phyloP scores from a whole-genome alignment of 2,888 invertebrate genomes.

The Sarcophaga subvicina region DNA sequence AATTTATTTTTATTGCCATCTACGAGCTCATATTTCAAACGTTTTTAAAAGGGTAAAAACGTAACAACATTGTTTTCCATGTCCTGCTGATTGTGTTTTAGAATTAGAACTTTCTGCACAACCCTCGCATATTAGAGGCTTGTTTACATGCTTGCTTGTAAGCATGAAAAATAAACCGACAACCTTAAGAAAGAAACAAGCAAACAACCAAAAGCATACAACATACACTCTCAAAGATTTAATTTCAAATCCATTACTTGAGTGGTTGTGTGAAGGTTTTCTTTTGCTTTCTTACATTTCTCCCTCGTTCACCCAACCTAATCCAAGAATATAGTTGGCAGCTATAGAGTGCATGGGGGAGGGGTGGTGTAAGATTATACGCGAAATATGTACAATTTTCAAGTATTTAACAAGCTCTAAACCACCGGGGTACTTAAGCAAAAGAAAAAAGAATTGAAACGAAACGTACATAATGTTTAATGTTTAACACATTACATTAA shows the following conservation, averaged over 20 bases:
- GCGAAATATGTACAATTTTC: slow-evolving; percentile 48
- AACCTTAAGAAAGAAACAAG: slow-evolving; percentile 16
- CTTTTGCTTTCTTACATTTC: not conserved
- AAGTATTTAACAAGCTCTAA: slow-evolving; percentile 71
- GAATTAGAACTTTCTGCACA: no score
- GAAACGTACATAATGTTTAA: slow-evolving; percentile 54
- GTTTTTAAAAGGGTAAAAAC: no score
- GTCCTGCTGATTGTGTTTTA: no score
- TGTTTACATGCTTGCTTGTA: slow-evolving; percentile 1
- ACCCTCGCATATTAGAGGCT: not conserved
- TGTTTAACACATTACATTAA: slow-evolving; percentile 62
- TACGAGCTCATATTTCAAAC: no score
- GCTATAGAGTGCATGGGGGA: no score
- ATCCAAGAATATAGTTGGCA: no score
- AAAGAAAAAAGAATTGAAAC: not conserved
- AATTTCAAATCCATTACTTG: slow-evolving; percentile 52
- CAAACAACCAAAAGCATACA: not conserved
- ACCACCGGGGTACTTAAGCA: slow-evolving; percentile 59
- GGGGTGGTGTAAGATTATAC: not conserved
- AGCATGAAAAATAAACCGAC: slow-evolving; percentile 10
- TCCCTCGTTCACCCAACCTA: no score
- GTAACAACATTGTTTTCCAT: no score
- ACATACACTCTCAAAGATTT: slow-evolving; percentile 1
- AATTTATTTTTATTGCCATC: no score
- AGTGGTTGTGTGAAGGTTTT: slow-evolving; percentile 57